These are phyloP conservation scores for Parauchenoglanis punctatus DNA, from an alignment of 2,797 vertebrate genomes.

Conservation along the genomic window DNA sequence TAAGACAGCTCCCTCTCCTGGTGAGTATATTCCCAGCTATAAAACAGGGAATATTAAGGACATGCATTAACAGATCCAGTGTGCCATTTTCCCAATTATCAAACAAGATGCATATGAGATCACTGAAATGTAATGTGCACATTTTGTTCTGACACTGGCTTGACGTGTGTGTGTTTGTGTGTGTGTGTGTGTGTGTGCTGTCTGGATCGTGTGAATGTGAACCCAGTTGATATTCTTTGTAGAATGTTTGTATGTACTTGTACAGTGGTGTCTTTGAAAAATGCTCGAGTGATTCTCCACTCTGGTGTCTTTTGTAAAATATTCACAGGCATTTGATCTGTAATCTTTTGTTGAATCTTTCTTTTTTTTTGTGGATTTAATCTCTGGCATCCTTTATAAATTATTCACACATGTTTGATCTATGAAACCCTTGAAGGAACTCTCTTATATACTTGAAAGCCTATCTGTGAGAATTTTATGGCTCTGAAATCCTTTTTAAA, in stretches of 20 bases:
- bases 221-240: slow-evolving; percentile 10
- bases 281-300: neutral
- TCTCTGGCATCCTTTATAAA: slow-evolving; percentile 29
- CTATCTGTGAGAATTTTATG: neutral
- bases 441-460: slow-evolving; percentile 19
- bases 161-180: neutral
- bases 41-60: too few species aligned
- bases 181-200: neutral
- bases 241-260: neutral
- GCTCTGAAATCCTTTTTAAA: slow-evolving; percentile 17
- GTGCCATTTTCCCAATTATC: neutral
- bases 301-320: neutral
- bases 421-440: slow-evolving; percentile 21
- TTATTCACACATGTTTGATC: slow-evolving; percentile 16
- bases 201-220: neutral
- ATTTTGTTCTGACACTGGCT: neutral
- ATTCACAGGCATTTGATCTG: slow-evolving; percentile 29
- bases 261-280: slow-evolving; percentile 3
- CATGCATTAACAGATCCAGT: neutral
- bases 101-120: neutral
- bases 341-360: slow-evolving; percentile 22
- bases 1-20: too few species aligned
- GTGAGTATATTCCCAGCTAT: too few species aligned
- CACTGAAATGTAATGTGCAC: neutral
- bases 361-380: neutral